Evolutionary conservation across 2,113 vertebrate species (phyloP).

Genomic region (Eretmochelys imbricata): DNA sequence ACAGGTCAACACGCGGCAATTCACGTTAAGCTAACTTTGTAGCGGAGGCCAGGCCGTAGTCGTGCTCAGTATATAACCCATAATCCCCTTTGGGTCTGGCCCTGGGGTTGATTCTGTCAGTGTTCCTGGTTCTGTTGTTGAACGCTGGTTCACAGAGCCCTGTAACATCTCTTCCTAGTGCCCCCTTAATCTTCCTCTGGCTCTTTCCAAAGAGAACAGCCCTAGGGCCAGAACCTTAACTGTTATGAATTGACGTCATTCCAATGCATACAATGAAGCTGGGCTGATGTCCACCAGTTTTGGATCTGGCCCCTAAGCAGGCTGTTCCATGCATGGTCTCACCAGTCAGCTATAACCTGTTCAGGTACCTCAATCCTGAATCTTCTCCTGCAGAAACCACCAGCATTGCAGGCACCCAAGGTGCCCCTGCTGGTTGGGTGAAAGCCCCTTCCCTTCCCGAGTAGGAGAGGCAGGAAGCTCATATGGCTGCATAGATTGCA

Average conservation of each 20-base stretch:
- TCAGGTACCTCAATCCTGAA: not conserved
- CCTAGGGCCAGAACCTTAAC: not conserved
- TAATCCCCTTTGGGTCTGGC: not conserved
- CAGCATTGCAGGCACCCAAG: not conserved
- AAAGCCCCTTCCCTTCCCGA: too few relatives aligned
- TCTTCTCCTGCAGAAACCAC: not conserved
- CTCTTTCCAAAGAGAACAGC: not conserved
- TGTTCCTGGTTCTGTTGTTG: not conserved
- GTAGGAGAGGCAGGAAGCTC: too few relatives aligned
- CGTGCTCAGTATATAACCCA: not conserved
- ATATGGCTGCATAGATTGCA: too few relatives aligned
- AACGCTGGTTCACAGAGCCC: not conserved
- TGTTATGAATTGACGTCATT: too few relatives aligned
- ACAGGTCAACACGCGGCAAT: not conserved
- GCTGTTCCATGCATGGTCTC: not conserved
- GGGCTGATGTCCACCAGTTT: not conserved
- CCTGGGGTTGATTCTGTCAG: not conserved
- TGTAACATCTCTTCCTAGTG: not conserved
- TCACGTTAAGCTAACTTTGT: not conserved
- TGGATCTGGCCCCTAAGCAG: not conserved
- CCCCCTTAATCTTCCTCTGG: not conserved
- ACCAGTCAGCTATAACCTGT: too few relatives aligned
- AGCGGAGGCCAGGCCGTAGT: not conserved
- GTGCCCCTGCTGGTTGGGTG: not conserved
- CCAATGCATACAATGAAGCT: not conserved